phyloP scores from a whole-genome alignment of 2,797 vertebrate species.

The Furcifer pardalis region DNA sequence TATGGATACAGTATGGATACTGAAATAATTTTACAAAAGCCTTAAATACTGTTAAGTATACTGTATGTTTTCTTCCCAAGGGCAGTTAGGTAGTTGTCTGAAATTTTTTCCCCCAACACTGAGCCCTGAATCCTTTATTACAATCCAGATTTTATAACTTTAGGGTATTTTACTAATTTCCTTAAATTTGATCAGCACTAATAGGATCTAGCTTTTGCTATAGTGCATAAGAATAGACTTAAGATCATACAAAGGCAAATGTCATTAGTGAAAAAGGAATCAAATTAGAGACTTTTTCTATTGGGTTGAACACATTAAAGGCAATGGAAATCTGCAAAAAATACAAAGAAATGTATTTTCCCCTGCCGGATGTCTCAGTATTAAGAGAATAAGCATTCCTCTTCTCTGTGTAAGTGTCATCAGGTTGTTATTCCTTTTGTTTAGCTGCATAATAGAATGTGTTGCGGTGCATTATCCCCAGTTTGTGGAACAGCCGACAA shows the following conservation, averaged over 20 bases:
- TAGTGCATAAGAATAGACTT: conserved; percentile 56
- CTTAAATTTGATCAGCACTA: conserved; percentile 54
- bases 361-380: conserved; percentile 46
- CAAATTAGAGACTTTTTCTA: conserved; percentile 54
- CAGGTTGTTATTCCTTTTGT: conserved; percentile 68
- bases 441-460: conserved; percentile 63
- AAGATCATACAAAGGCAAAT: conserved; percentile 53
- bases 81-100: conserved; percentile 41
- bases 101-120: conserved; percentile 10
- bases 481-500: conserved; percentile 58
- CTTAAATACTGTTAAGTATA: neutral
- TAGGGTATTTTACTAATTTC: conserved; percentile 50
- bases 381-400: conserved; percentile 44
- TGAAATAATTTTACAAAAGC: neutral
- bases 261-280: conserved; percentile 56
- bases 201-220: conserved; percentile 55
- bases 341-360: conserved; percentile 49
- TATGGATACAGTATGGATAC: neutral
- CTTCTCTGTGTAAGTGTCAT: conserved; percentile 52
- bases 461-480: conserved; percentile 62
- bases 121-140: conserved; percentile 46
- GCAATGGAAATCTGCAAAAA: conserved; percentile 63
- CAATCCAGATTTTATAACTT: conserved; percentile 48
- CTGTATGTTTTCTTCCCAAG: conserved; percentile 12
- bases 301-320: conserved; percentile 48